These are phyloP conservation scores for Habropoda laboriosa DNA, from an alignment of 1,140 invertebrate genomes.

Conservation along the genomic window DNA sequence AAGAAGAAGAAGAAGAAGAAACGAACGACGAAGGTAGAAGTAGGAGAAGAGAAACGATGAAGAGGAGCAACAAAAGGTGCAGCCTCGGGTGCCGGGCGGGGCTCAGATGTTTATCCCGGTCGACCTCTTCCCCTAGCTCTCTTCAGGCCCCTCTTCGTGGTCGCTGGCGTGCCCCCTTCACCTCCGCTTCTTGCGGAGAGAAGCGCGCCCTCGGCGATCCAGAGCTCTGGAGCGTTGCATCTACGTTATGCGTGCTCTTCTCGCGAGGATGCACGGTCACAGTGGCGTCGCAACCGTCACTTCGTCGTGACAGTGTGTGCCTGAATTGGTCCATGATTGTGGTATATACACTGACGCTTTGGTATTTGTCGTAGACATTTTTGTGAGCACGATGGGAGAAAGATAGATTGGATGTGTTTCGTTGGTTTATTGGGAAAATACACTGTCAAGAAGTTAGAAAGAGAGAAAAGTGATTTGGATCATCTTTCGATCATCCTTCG, in stretches of 20 bases:
- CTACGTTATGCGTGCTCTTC: constrained; percentile 77
- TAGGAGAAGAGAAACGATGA: constrained; percentile 64
- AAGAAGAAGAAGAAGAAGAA: constrained; percentile 45
- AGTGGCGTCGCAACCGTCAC: constrained; percentile 74
- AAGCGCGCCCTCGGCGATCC: constrained; percentile 78
- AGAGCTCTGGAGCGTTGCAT: constrained; percentile 70
- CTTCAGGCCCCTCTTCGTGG: constrained; percentile 62
- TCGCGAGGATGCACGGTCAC: constrained; percentile 71
- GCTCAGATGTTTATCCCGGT: constrained; percentile 82
- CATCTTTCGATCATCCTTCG: too few relatives aligned
- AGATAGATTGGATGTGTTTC: too few relatives aligned
- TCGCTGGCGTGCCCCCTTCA: constrained; percentile 68
- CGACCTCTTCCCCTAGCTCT: constrained; percentile 76
- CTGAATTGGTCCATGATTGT: background rate
- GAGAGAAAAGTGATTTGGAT: too few relatives aligned
- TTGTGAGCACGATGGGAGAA: too few relatives aligned
- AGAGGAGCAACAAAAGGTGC: constrained; percentile 76
- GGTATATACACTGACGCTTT: too few relatives aligned
- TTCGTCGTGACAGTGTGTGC: background rate
- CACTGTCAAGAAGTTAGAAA: too few relatives aligned
- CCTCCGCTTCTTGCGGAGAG: constrained; percentile 69
- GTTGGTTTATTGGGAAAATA: too few relatives aligned
- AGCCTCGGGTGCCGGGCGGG: constrained; percentile 81
- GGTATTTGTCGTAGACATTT: too few relatives aligned
- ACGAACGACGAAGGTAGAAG: constrained; percentile 62